Conservation (phyloP, 2,888 invertebrate species). For the Spisula solida region DNA sequence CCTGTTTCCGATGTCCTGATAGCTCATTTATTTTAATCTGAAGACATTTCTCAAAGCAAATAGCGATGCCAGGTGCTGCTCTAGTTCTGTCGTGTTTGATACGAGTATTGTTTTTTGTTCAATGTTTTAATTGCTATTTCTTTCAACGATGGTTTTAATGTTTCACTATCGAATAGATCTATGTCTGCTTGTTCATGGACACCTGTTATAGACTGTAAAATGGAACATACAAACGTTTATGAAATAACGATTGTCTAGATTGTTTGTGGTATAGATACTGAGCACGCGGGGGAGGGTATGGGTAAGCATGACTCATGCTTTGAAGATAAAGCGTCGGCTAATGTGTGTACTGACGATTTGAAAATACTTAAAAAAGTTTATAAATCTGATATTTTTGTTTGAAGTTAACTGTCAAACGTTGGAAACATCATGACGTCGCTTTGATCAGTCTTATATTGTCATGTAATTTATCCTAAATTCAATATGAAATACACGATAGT, state of each 20-base stretch:
- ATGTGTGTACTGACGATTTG: not conserved
- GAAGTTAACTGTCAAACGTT: not conserved
- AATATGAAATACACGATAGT: not conserved
- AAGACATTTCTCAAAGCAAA: not conserved
- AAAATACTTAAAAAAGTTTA: not conserved
- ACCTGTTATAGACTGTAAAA: slow-evolving; percentile 6
- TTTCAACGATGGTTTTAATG: not conserved
- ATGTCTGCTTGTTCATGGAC: not conserved
- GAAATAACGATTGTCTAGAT: not conserved
- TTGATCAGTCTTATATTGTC: not conserved
- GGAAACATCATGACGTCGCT: not conserved
- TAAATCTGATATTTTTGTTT: not conserved
- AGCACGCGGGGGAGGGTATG: not conserved
- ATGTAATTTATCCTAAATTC: not conserved
- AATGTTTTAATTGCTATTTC: not conserved
- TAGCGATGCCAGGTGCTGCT: not conserved
- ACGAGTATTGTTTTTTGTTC: not conserved
- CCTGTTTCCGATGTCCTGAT: too few species aligned
- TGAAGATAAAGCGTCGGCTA: not conserved
- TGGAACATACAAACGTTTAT: not conserved
- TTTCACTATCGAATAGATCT: not conserved
- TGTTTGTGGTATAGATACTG: not conserved
- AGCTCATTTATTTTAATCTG: too few species aligned
- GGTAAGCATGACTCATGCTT: not conserved
- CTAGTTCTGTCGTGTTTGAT: too few species aligned